Percentiles rank a stretch among this genome's conserved stretches.
Evolutionary conservation across 2,113 vertebrate species (phyloP).

Genomic region (Hirundichthys speculiger): DNA sequence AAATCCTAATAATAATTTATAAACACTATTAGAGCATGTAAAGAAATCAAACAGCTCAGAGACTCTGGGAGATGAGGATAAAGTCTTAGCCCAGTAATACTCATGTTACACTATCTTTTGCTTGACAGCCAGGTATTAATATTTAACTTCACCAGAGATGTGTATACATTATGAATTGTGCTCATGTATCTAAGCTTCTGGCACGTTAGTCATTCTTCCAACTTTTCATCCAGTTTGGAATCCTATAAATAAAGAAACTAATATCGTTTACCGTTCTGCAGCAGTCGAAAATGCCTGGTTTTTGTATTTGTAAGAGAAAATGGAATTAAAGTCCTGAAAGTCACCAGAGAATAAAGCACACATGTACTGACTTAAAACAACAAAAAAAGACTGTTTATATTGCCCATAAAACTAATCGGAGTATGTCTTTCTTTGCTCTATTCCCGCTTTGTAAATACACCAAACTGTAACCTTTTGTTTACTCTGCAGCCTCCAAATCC

Average conservation of each 20-base stretch:
- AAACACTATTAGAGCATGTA: neutral
- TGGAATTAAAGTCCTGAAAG: neutral
- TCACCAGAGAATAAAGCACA: neutral
- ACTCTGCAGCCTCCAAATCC: too few relatives aligned
- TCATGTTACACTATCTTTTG: slow-evolving; percentile 34
- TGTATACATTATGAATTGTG: slow-evolving; percentile 45
- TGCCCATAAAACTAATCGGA: neutral
- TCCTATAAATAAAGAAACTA: neutral
- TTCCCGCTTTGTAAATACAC: neutral
- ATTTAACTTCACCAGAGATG: slow-evolving; percentile 20
- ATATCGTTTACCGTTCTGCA: neutral
- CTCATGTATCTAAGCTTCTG: slow-evolving; percentile 26
- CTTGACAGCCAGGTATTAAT: slow-evolving; percentile 13
- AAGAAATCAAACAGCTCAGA: neutral
- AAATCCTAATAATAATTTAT: neutral
- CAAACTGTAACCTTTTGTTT: slow-evolving; percentile 1
- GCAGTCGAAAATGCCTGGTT: too few relatives aligned
- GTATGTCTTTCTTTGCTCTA: neutral
- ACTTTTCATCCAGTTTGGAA: slow-evolving; percentile 12
- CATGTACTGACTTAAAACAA: neutral
- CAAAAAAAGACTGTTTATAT: neutral
- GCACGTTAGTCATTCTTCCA: slow-evolving; percentile 1
- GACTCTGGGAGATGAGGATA: neutral
- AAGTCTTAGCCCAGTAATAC: neutral
- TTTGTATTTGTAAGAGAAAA: neutral